These are phyloP conservation scores for Meriones psammophilus DNA, from an alignment of 2,797 vertebrate species.

Conservation along the genomic window DNA sequence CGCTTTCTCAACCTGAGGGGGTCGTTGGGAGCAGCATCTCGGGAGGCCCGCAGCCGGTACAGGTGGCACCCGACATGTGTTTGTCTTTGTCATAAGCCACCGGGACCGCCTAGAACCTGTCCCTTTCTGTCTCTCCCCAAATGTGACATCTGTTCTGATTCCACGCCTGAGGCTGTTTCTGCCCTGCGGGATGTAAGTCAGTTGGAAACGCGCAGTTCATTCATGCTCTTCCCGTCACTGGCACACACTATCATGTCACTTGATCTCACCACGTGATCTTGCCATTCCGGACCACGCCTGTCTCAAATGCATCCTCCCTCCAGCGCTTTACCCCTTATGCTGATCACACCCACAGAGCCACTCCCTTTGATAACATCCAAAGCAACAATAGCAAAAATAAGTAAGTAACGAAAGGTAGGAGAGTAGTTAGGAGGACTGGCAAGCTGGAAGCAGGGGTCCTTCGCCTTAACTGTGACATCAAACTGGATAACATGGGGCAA, in stretches of 20 bases:
- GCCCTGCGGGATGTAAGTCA: background rate
- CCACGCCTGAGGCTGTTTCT: background rate
- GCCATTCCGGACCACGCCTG: background rate
- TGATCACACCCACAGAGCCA: background rate
- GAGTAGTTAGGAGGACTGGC: background rate
- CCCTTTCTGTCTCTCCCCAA: background rate
- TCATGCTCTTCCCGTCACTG: background rate
- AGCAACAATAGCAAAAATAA: background rate
- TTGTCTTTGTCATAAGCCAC: background rate
- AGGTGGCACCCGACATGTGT: background rate
- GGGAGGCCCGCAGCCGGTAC: background rate
- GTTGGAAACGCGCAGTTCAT: background rate
- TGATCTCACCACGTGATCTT: background rate
- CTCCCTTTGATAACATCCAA: background rate
- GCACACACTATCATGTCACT: background rate
- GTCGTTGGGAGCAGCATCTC: background rate
- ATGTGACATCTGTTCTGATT: background rate
- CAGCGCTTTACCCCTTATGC: background rate
- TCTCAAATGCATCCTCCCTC: background rate
- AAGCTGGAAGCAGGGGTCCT: conserved; percentile 28
- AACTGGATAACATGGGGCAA: conserved; percentile 73
- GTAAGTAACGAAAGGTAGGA: background rate
- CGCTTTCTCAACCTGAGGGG: background rate
- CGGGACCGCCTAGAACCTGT: background rate
- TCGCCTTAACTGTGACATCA: conserved; percentile 17